phyloP scores from a whole-genome alignment of 92 coral and sea anemone genomes.

The Epizoanthus illoricatus region DNA sequence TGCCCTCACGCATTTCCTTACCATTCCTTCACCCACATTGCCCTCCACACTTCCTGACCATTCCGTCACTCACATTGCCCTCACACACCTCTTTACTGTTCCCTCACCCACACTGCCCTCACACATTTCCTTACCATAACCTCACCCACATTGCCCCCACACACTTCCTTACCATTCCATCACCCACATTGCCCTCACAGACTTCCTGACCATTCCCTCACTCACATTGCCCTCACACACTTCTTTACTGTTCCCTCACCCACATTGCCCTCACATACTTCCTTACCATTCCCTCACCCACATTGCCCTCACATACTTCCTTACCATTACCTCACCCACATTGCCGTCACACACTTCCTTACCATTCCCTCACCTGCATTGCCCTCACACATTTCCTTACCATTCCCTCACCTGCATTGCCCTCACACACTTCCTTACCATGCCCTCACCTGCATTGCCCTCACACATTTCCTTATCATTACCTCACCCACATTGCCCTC shows the following conservation, averaged over 20 bases:
- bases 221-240: not conserved
- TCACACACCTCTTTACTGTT: not conserved
- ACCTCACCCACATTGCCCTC: not conserved
- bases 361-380: not conserved
- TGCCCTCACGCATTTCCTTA: not conserved
- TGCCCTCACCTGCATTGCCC: too few relatives aligned
- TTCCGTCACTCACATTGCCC: too few relatives aligned
- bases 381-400: not conserved
- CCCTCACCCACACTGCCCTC: not conserved
- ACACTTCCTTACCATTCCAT: too few relatives aligned
- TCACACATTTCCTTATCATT: too few relatives aligned
- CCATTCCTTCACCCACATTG: not conserved
- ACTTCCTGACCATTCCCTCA: not conserved
- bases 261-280: not conserved
- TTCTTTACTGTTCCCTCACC: not conserved
- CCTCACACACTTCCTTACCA: not conserved
- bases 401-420: not conserved
- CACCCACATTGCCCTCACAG: not conserved
- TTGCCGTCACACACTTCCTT: too few relatives aligned
- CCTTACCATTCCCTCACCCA: not conserved
- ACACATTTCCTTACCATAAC: not conserved
- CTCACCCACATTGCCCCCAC: too few relatives aligned
- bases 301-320: not conserved
- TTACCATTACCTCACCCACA: not conserved
- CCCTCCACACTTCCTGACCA: not conserved